These are phyloP conservation scores for Calcarius lapponicus DNA, from an alignment of 2,797 vertebrate species.

Conservation along the genomic window DNA sequence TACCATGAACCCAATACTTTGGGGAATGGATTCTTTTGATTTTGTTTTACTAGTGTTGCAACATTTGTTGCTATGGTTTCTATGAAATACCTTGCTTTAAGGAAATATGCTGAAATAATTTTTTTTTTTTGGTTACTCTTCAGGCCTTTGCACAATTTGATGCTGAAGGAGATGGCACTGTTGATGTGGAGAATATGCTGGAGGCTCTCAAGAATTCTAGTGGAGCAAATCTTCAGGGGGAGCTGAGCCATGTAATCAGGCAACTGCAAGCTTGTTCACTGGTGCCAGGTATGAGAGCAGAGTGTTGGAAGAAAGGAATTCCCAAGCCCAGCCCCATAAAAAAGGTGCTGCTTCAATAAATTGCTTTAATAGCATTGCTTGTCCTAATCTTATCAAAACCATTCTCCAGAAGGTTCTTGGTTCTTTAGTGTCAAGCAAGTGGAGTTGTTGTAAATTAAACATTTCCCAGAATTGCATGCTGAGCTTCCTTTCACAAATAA, in stretches of 20 bases:
- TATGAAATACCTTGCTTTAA: neutral
- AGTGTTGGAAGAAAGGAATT: neutral
- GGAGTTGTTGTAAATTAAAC: neutral
- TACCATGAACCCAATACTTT: neutral
- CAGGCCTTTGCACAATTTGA: slow-evolving; percentile 97
- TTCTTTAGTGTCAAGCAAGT: neutral
- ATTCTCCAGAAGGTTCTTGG: neutral
- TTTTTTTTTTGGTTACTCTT: neutral
- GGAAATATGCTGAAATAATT: neutral
- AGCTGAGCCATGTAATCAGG: slow-evolving; percentile 93
- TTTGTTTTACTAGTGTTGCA: neutral
- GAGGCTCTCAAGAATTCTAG: slow-evolving; percentile 92
- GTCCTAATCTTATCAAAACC: neutral
- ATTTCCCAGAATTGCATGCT: neutral
- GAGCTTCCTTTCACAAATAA: neutral
- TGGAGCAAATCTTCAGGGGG: slow-evolving; percentile 94
- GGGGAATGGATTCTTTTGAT: neutral
- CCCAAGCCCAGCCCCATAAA: neutral
- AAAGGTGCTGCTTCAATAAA: neutral
- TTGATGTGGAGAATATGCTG: slow-evolving; percentile 94
- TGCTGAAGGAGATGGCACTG: slow-evolving; percentile 92
- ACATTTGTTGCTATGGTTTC: neutral
- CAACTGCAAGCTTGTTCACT: slow-evolving; percentile 97
- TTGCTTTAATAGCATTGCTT: neutral
- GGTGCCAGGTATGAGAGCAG: slow-evolving; percentile 86